Base-by-base conservation (phyloP, 1,140 invertebrate genomes). In the Eumeta japonica region DNA sequence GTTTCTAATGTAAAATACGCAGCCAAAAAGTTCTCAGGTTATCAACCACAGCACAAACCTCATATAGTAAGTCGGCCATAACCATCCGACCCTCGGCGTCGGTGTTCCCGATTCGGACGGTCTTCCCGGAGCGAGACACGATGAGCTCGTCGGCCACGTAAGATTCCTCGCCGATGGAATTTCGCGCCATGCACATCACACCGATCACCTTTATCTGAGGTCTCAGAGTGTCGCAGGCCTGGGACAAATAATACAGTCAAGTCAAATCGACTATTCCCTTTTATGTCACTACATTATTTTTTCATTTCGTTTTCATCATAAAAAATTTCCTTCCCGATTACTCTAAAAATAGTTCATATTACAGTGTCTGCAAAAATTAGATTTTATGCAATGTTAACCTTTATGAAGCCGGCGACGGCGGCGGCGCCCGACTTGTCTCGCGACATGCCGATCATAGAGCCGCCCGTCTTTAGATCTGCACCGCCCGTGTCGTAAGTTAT, bases 361-460 rank as follows among this genome's bases (percentile, higher is more conserved):
- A n/a, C n/a, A n/a, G n/a, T n/a, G n/a, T n/a, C n/a, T n/a, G n/a
- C n/a, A 37, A 12, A 44, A 43, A 15, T 24, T 28, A 29, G 60
- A n/a, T n/a, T n/a, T n/a, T n/a, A n/a, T n/a, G n/a, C 37, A n/a
- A n/a, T n/a, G n/a, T n/a, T n/a, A 18, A 89, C 85, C 77, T 93
- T 84, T 79, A 98, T 87, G 59, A 97, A 94, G 29, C 95, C 94
- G 30, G 86, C 89, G 9, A 92, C 88, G 34, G 91, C 89, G 10
- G 94, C 93, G 28, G 92, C 89, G 10, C 94, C 94, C 71, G 93
- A 97, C 74, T 98, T 98, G 65, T 98, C 94, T n/a, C 92, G 78
- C n/a, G 89, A 91, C 94, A 97, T 97, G 16, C 92, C 92, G 39
- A 83, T 83, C 92, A 96, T 96, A 3, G 78, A 57, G 36, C 92